Evolutionary conservation across 2,797 vertebrate species (phyloP).

Genomic region (Onychomys leucogaster): DNA sequence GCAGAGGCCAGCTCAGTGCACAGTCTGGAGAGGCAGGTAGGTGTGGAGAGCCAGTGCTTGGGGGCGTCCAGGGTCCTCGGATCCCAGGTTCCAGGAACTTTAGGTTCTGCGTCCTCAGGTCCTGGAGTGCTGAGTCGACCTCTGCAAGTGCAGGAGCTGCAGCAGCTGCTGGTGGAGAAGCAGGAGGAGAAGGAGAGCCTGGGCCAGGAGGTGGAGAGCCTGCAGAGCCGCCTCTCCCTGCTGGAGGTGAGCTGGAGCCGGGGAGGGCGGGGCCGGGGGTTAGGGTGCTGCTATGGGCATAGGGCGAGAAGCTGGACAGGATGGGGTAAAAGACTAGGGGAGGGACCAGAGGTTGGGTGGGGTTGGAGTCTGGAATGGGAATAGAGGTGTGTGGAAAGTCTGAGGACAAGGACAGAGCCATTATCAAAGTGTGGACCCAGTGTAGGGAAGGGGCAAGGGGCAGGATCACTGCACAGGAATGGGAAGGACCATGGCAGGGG

Average conservation of each 20-base stretch:
- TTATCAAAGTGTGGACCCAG: neutral
- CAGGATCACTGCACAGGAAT: neutral
- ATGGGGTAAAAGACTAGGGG: no score
- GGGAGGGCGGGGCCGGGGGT: neutral
- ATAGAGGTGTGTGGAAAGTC: neutral
- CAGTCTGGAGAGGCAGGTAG: constrained; percentile 87
- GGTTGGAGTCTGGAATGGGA: neutral
- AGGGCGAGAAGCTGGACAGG: neutral
- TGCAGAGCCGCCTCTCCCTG: constrained; percentile 88
- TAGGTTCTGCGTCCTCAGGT: neutral
- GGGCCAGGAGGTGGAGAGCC: constrained; percentile 89
- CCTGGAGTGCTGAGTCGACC: neutral
- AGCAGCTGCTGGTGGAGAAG: constrained; percentile 86
- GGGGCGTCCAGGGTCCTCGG: neutral
- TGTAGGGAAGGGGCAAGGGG: neutral
- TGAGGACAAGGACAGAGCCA: neutral
- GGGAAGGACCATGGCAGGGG: neutral
- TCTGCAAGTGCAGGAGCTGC: constrained; percentile 89
- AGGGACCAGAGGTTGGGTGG: neutral
- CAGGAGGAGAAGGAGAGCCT: constrained; percentile 92
- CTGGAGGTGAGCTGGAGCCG: constrained; percentile 83
- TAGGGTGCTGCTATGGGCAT: no score
- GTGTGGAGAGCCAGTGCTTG: neutral
- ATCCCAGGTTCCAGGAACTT: neutral
- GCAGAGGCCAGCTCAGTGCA: constrained; percentile 82